These are phyloP conservation scores for Myrmophylax atrothorax DNA, from an alignment of 2,113 vertebrate genomes.

Conservation along the genomic window DNA sequence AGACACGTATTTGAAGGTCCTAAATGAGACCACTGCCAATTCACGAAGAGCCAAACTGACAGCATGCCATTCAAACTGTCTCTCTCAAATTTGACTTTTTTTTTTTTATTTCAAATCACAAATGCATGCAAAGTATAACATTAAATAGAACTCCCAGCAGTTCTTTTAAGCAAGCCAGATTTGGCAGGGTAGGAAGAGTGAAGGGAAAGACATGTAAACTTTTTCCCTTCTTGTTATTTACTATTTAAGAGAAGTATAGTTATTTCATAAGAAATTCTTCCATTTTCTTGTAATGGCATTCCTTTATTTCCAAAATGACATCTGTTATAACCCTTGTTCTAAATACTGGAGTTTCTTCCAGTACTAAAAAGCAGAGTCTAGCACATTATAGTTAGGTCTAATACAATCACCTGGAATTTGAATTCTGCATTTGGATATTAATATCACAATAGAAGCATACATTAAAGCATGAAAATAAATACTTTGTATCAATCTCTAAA, in stretches of 20 bases:
- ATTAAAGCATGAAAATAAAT: conserved; percentile 14
- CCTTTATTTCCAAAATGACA: neutral
- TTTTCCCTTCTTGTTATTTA: neutral
- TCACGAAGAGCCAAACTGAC: conserved; percentile 85
- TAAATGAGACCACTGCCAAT: conserved; percentile 88
- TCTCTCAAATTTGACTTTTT: conserved; percentile 65
- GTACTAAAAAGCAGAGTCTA: neutral
- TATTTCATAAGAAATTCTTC: neutral
- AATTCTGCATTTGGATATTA: neutral
- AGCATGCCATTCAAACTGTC: conserved; percentile 92
- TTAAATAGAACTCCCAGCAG: conserved; percentile 69
- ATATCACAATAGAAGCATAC: neutral
- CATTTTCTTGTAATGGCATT: neutral
- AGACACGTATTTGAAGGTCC: conserved; percentile 80
- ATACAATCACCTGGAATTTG: neutral
- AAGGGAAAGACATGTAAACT: neutral
- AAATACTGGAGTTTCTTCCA: neutral
- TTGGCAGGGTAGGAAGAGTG: neutral
- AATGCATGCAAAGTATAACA: conserved; percentile 86
- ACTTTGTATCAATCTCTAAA: neutral
- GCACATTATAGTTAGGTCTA: neutral
- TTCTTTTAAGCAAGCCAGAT: conserved; percentile 51
- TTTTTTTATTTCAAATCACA: conserved; percentile 77
- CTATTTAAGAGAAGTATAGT: neutral
- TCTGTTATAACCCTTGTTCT: neutral